Base-by-base conservation (phyloP, 2,797 vertebrate genomes). In the Muscicapa comitata region DNA sequence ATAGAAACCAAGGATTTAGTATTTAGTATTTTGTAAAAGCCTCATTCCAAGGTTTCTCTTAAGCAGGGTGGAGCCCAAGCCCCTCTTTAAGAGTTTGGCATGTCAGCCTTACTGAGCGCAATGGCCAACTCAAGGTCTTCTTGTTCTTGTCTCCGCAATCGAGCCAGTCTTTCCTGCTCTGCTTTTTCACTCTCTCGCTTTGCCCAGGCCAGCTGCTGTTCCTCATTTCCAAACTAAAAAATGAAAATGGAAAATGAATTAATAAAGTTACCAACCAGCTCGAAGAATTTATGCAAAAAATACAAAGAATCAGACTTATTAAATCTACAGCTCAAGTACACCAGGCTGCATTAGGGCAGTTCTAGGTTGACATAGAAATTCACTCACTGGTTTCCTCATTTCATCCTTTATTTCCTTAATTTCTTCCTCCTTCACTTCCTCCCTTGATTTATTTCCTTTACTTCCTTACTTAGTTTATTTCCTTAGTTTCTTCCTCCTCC, bases 21-120 rank as follows among this genome's bases (percentile, higher is more conserved):
- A 83, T 65, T 90, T n/a, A n/a, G n/a, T n/a, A n/a, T n/a, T 94
- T 84, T 86, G 78, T 24, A 75, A 76, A 95, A 95, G 85, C 76
- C 55, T n/a, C 1, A 21, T 80, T 72, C 70, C 63, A 54, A 78
- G 87, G 89, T 91, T 90, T 73, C 48, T 59, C 81, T 85, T 9
- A 11, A 74, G 13, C 63, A 77, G 70, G 73, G 87, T 77, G 77
- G 58, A 82, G 73, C 62, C 59, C 68, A 73, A 76, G 86, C 57
- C 47, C 35, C 42, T 79, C 75, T 37, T 99, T 98, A 99, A 74
- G 99, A 98, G 28, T 98, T 98, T 23, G 99, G 99, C 99, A 99
- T 99, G 98, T 99, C 99, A 1, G 99, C 99, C 97, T 99, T 99
- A 98, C 99, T 99, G 96, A 99, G 99, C 3, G 99, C 99, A 59